Evolutionary conservation across 2,888 invertebrate genomes (phyloP), one percentile per base, ranked within the genome.

Genomic region (Loripinus fragilis): DNA sequence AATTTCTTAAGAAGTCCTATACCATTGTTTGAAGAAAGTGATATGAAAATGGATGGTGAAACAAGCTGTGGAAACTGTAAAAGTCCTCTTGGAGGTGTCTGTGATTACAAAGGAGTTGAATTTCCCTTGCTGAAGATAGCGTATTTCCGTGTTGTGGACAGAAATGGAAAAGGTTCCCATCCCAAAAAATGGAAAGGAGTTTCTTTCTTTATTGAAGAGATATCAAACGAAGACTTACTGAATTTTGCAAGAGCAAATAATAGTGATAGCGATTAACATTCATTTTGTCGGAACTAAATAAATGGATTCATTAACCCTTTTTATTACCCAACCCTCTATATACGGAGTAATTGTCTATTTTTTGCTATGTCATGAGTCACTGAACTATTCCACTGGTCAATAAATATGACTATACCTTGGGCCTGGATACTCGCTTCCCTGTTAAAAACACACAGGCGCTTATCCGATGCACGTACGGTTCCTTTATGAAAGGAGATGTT

Each of bases 111-210:
- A 45, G 71, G 60, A 10, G 55, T 83, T 20, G 86, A 85, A 69
- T 90, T 88, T 67, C 87, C 88, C 25, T 81, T 88, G 10, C 69
- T 87, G 28, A 87, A 83, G 64, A 85, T 90, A 28, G 83, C 85
- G 28, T 82, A 85, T n/a, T 88, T 90, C 42, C 30, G 84, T 28
- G 68, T 88, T 17, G 85, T 81, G 5, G 90, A 90, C 70, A 80
- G 55, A 15, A 77, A 81, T 67, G 86, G 85, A 12, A 76, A 80
- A 8, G 81, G 81, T 48, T 81, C 81, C 35, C 79, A 80, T 3
- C 80, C 74, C 33, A 88, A 86, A 65, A 83, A 81, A 69, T 90
- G 90, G 88, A 90, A 89, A 69, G 74, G 79, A 33, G 85, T 74
- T 1, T 87, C 88, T 0, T 87, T 25, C 17, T 33, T 2, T 30